A percentile compares a stretch with the other conserved stretches of the same genome.
Evolutionary conservation across 2,888 invertebrate species (phyloP).

Genomic region (Tipula confusa): DNA sequence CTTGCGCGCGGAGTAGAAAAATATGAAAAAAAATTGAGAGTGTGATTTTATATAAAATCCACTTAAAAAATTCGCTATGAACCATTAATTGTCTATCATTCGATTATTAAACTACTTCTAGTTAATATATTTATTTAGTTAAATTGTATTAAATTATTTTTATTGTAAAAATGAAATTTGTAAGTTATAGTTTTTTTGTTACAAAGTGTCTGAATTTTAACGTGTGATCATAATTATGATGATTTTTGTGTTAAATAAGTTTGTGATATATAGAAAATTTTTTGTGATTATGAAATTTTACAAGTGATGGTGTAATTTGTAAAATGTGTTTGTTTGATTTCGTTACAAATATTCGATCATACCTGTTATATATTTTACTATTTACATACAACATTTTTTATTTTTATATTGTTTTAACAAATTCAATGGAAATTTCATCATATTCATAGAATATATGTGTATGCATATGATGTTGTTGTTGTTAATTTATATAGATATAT

Average conservation of each 20-base stretch:
- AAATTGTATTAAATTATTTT: neutral
- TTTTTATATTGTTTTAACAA: neutral
- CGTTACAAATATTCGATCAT: neutral
- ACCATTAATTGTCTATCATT: constrained; percentile 40
- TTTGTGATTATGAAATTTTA: neutral
- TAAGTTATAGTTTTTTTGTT: constrained; percentile 13
- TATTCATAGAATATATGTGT: constrained; percentile 12
- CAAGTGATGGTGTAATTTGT: neutral
- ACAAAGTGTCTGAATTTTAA: neutral
- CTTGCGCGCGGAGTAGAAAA: neutral
- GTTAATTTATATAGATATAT: neutral
- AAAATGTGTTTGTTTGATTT: neutral
- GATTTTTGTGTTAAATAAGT: neutral
- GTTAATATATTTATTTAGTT: neutral
- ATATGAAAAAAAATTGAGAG: constrained; percentile 33
- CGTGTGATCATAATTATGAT: neutral
- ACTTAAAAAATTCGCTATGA: constrained; percentile 44
- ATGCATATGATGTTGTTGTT: constrained; percentile 25
- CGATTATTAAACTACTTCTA: constrained; percentile 28
- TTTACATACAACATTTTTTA: neutral
- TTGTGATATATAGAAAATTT: neutral
- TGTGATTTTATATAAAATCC: constrained; percentile 43
- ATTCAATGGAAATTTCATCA: neutral
- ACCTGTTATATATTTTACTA: neutral
- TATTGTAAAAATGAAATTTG: constrained; percentile 30